phyloP scores from a whole-genome alignment of 2,113 vertebrate species.

The Rhynchopsitta pachyrhyncha region DNA sequence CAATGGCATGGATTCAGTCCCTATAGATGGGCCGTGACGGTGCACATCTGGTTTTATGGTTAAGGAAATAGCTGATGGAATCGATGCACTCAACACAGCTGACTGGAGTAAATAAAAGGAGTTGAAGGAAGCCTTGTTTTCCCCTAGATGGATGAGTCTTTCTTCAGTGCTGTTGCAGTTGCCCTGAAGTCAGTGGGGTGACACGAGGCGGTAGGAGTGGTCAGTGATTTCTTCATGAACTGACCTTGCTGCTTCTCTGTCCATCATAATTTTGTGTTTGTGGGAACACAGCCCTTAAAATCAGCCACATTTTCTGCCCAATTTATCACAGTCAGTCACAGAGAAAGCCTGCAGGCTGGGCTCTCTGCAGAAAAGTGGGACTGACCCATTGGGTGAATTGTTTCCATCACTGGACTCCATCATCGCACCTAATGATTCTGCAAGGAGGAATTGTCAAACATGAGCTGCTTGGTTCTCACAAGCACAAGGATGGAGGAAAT shows the following conservation, averaged over 20 bases:
- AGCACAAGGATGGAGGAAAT: background rate
- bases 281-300: background rate
- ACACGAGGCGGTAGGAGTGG: accelerated
- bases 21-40: constrained; percentile 61
- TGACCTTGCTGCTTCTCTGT: background rate
- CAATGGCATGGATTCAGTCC: constrained; percentile 49
- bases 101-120: constrained; percentile 58
- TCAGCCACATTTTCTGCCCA: background rate
- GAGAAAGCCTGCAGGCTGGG: background rate
- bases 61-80: constrained; percentile 58
- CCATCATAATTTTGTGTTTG: background rate
- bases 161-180: background rate
- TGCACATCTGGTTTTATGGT: constrained; percentile 61
- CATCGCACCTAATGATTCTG: background rate
- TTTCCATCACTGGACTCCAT: background rate
- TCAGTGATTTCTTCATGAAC: background rate
- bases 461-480: background rate
- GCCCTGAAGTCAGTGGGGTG: background rate
- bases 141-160: background rate
- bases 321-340: background rate
- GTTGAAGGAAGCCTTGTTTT: constrained; percentile 49
- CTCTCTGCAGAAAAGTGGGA: background rate
- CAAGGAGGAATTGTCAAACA: background rate
- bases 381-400: background rate
- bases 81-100: constrained; percentile 35